These are phyloP conservation scores for Ambastaia sidthimunki DNA, from an alignment of 2,797 vertebrate genomes.

Conservation along the genomic window DNA sequence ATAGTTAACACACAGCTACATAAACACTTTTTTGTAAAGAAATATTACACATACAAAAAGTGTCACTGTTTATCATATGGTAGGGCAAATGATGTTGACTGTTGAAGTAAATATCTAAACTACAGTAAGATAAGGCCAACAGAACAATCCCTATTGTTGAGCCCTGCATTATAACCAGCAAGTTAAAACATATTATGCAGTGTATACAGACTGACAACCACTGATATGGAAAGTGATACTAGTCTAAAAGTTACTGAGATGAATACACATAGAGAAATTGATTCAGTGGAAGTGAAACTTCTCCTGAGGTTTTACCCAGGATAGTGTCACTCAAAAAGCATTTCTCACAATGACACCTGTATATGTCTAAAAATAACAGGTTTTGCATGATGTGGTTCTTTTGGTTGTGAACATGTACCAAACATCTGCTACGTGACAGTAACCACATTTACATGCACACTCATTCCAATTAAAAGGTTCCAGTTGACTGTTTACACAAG, in stretches of 20 bases:
- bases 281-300: conserved; percentile 39
- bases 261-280: conserved; percentile 25
- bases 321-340: conserved; percentile 23
- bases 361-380: conserved; percentile 17
- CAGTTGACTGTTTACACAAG: too few species aligned
- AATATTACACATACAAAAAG: too few species aligned
- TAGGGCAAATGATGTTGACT: background rate
- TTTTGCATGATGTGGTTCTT: conserved; percentile 11
- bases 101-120: background rate
- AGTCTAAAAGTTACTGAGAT: conserved; percentile 18
- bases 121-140: background rate
- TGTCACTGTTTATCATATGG: background rate
- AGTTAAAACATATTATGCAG: background rate
- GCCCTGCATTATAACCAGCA: background rate
- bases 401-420: background rate
- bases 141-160: background rate
- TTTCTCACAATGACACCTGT: conserved; percentile 34
- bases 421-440: conserved; percentile 10
- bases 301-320: conserved; percentile 25
- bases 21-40: too few species aligned
- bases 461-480: too few species aligned
- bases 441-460: too few species aligned
- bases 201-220: conserved; percentile 8
- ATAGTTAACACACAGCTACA: too few species aligned
- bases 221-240: background rate